phyloP scores from a whole-genome alignment of 2,797 vertebrate genomes.

The Cacajao melanocephalus region DNA sequence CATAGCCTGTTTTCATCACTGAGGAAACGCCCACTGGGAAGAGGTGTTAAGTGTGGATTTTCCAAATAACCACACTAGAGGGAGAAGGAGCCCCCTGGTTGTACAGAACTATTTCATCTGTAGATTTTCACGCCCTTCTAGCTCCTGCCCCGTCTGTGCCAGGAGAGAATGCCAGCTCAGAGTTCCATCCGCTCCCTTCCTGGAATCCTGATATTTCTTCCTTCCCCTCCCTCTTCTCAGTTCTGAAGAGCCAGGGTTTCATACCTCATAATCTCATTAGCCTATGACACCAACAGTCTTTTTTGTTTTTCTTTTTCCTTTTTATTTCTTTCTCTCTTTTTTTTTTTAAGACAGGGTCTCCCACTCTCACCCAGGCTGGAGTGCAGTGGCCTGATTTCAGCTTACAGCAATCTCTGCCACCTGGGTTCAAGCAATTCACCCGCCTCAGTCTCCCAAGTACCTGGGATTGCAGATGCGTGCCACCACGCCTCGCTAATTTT shows the following conservation, averaged over 20 bases:
- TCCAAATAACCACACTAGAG: not conserved
- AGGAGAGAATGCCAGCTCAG: not conserved
- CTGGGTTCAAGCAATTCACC: too few species aligned
- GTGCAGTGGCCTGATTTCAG: too few species aligned
- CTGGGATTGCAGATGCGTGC: too few species aligned
- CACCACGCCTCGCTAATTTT: too few species aligned
- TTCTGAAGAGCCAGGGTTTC: not conserved
- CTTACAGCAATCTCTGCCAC: too few species aligned
- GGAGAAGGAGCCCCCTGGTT: not conserved
- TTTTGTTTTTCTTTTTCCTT: too few species aligned
- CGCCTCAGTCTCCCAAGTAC: too few species aligned
- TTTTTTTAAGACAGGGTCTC: too few species aligned
- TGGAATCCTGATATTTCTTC: not conserved
- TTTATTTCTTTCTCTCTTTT: too few species aligned
- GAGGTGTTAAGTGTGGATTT: not conserved
- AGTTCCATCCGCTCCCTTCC: not conserved
- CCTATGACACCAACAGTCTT: not conserved
- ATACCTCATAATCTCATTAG: not conserved
- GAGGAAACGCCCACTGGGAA: not conserved
- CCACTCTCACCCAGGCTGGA: too few species aligned
- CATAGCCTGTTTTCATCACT: not conserved
- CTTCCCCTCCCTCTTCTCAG: not conserved
- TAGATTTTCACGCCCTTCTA: not conserved
- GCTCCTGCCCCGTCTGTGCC: not conserved
- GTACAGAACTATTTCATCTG: not conserved